Base-by-base conservation (phyloP, 2,113 vertebrate species). In the Syrrhaptes paradoxus region DNA sequence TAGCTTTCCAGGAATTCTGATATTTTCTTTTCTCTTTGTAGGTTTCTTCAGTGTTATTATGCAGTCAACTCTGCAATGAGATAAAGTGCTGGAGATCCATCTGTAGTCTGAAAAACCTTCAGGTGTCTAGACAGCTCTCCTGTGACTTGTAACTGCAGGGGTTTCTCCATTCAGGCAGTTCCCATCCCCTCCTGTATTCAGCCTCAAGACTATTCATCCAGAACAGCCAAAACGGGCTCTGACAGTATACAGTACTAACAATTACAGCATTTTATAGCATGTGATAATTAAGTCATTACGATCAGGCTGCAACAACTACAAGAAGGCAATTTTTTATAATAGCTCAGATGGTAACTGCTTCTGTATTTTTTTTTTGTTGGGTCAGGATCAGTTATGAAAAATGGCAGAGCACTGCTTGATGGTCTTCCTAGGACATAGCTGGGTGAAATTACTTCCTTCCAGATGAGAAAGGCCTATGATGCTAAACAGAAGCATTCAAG, bases 231-330 rank as follows among this genome's bases (percentile, higher is more conserved):
- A 92, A 83, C 57, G 90, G 45, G 75, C 77, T 95, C 41, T 68
- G 75, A 80, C 32, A 78, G 31, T 41, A 17, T 4, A 51, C 34
- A 51, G 48, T 59, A 41, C 68, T 54, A 90, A 67, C 21, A 96
- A 80, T 92, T 93, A 88, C 0, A 66, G 32, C 59, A 62, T 49
- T 96, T 93, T 90, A 85, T 29, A 91, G 54, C 52, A 21, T 68
- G 68, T 68, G 93, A 74, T 93, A 94, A 94, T 36, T 90, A 72
- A 94, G 76, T 92, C 65, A 92, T 83, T 83, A 88, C 32, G 45
- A 91, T 93, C 75, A 86, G 43, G 43, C 63, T 77, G 43, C n/a
- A 90, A 91, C 59, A 85, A 70, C 61, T 43, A 83, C 59, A 77
- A 49, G 63, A 84, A 77, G 29, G 57, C 77, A 93, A 90, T 68